Evolutionary conservation across 2,888 invertebrate genomes (phyloP).

Genomic region (Tachina fera): DNA sequence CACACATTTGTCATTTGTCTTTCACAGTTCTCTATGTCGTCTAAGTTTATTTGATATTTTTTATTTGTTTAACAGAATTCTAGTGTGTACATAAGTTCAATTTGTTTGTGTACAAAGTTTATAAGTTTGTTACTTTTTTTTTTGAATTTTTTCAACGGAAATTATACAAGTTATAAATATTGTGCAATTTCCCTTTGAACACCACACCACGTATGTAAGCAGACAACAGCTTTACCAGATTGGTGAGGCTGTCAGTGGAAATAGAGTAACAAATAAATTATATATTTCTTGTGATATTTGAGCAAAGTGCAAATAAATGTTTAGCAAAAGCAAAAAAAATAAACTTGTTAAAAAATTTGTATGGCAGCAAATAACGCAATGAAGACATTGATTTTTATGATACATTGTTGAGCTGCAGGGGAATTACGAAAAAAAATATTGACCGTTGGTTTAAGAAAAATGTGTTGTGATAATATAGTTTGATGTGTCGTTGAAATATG

Average conservation of each 20-base stretch:
- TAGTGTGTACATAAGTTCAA: constrained; percentile 7
- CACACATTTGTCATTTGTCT: background rate
- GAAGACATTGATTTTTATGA: constrained; percentile 56
- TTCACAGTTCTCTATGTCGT: background rate
- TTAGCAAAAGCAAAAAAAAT: constrained; percentile 20
- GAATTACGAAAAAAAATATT: background rate
- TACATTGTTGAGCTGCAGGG: background rate
- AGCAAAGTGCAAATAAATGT: constrained; percentile 31
- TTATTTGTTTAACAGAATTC: constrained; percentile 46
- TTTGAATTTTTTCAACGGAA: constrained; percentile 56
- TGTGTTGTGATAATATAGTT: background rate
- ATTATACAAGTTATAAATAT: constrained; percentile 67
- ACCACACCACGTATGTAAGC: constrained; percentile 4
- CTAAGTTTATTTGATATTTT: constrained; percentile 1
- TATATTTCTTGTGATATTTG: constrained; percentile 24
- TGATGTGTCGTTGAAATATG: too few species aligned
- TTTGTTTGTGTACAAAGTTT: constrained; percentile 29
- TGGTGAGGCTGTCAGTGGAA: constrained; percentile 25
- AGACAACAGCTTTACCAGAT: background rate
- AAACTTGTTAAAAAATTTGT: constrained; percentile 16
- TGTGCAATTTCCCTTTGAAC: constrained; percentile 70
- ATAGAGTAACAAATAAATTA: constrained; percentile 24
- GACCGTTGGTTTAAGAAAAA: too few species aligned
- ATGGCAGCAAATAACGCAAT: constrained; percentile 22
- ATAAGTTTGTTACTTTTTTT: constrained; percentile 11